Evolutionary conservation across 2,888 invertebrate species (phyloP), one percentile per base, ranked within the genome.

Genomic region (Epirrhoe alternata): DNA sequence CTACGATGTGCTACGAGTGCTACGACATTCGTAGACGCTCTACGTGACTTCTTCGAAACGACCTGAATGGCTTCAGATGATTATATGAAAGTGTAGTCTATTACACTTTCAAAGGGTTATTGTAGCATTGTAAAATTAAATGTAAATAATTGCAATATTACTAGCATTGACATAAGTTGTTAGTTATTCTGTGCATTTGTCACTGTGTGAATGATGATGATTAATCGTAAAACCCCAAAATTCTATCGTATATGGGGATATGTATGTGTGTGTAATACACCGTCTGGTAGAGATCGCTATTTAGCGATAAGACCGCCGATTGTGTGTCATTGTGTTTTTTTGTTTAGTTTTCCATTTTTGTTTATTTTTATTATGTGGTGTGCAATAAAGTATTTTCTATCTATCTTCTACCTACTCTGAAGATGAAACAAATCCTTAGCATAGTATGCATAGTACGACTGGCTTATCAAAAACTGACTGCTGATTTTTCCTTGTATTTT

Each of bases 1-100:
- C 62, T 55, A 59, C 66, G 47, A 47, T 6, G 54, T 57, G 61
- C 61, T 65, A 60, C 65, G 64, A 50, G 54, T 50, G 64, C 64
- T 67, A 68, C 67, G 57, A 53, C 33, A 54, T 31, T 53, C 64
- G 69, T 69, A 69, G 66, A 60, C 31, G 51, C 30, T 57, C 62
- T 65, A 69, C 68, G 65, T 42, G 50, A 60, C 65, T 55, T 54
- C 33, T 45, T 57, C 7, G 10, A 42, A 49, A 51, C 51, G 38
- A 51, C 24, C 14, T 57, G 49, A 16, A 55, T 45, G 3, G 38
- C 12, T 42, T 42, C 12, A 33, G 38, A 5, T 42, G 38, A 42
- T 42, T 12, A 42, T 42, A 12, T 42, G 38, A 42, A 42, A 42
- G 38, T 42, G 12, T n/a, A n/a, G n/a, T 42, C 38, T 3, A 42